Evolutionary conservation across 1,140 invertebrate genomes (phyloP).

Genomic region (Cephus cinctus): DNA sequence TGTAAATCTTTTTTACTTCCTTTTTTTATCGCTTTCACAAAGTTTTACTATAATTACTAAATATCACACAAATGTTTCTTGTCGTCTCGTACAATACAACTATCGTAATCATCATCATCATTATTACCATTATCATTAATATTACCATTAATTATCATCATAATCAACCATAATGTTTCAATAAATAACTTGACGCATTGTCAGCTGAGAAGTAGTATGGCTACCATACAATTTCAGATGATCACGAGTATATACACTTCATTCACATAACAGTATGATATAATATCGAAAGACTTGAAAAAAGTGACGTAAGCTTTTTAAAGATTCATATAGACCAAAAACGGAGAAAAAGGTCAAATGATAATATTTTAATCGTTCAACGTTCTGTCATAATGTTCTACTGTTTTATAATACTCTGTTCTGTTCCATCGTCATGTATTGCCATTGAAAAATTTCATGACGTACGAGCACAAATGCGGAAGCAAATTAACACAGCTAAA

Average conservation of each 20-base stretch:
- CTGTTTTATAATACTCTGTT: too few relatives aligned
- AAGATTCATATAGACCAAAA: too few relatives aligned
- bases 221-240: too few relatives aligned
- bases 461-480: background rate
- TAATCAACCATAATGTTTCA: background rate
- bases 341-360: too few relatives aligned
- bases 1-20: background rate
- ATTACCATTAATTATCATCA: too few relatives aligned
- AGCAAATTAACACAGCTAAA: background rate
- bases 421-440: background rate
- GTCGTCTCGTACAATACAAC: background rate
- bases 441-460: background rate
- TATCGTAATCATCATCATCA: too few relatives aligned
- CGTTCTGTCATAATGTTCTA: constrained; percentile 12
- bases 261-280: too few relatives aligned
- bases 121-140: too few relatives aligned
- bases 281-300: too few relatives aligned
- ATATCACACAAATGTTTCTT: constrained; percentile 29
- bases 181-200: background rate
- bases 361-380: too few relatives aligned
- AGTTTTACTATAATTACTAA: constrained; percentile 23
- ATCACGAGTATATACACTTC: too few relatives aligned
- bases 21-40: constrained; percentile 10
- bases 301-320: too few relatives aligned
- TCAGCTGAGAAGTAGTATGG: background rate